These are phyloP conservation scores for Nothobranchius furzeri DNA, from an alignment of 2,113 vertebrate genomes.

Conservation along the genomic window DNA sequence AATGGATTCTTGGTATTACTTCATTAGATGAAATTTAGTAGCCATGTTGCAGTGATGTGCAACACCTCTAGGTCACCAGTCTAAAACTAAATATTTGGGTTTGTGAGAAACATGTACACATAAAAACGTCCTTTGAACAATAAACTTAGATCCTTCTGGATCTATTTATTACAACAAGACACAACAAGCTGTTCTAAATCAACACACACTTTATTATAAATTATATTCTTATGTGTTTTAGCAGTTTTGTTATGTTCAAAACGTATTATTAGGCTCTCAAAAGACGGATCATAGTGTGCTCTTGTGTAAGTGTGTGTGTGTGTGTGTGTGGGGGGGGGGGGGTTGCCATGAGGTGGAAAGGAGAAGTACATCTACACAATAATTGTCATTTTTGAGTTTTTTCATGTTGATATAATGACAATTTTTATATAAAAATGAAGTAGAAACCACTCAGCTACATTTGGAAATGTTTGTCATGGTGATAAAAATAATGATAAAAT, in stretches of 20 bases:
- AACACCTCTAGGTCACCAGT: too few species aligned
- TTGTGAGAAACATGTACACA: too few species aligned
- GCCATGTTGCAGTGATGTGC: too few species aligned
- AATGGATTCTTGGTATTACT: too few species aligned
- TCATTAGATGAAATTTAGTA: too few species aligned
- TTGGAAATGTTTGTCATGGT: slow-evolving; percentile 32
- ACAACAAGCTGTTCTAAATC: not conserved
- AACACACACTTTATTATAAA: slow-evolving; percentile 52
- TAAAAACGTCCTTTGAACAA: too few species aligned
- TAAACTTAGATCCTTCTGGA: too few species aligned
- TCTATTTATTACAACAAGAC: not conserved
- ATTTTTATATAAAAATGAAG: slow-evolving; percentile 33
- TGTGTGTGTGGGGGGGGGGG: not conserved
- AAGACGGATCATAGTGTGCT: slow-evolving; percentile 2
- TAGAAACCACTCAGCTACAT: slow-evolving; percentile 26
- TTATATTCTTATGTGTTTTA: slow-evolving; percentile 7
- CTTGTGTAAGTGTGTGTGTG: not conserved
- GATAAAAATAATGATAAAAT: slow-evolving; percentile 31
- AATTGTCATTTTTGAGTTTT: slow-evolving; percentile 18
- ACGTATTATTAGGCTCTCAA: slow-evolving; percentile 6
- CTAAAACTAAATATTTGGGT: too few species aligned
- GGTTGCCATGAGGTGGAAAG: not conserved
- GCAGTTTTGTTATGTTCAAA: slow-evolving; percentile 3
- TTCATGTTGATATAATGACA: slow-evolving; percentile 8
- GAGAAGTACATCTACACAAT: not conserved